Base-by-base conservation (phyloP, 1,140 invertebrate genomes). In the Ptiloglossa arizonensis region DNA sequence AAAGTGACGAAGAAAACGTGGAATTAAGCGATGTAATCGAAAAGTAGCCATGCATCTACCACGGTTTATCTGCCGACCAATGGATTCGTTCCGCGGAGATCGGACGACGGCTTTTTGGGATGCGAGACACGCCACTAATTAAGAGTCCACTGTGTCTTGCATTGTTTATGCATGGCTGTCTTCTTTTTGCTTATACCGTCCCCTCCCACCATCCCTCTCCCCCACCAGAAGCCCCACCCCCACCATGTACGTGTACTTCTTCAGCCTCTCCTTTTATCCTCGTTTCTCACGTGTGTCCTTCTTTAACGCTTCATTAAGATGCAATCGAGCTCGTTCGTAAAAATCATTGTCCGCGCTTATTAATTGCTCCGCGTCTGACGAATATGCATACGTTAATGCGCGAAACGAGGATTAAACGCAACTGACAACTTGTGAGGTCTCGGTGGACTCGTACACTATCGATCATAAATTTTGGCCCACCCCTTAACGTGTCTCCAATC, bases 101-200 rank as follows among this genome's bases (percentile, higher is more conserved):
- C 52, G 63, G 48, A n/a, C 48, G 62, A 52, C 11, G 27, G 35
- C 27, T 22, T 50, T 35, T 32, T 27, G 32, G 48, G 35, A 74
- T 29, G 19, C 48, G 19, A 73, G 60, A 38, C 71, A 54, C 46
- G 62, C 35, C 50, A 29, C 72, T 74, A 74, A 74, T 74, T 74
- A 74, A 74, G 62, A 54, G 71, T 66, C 71, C 24, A 67, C 72
- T 67, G 48, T 75, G 63, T 67, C 63, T 44, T 29, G 72, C 72
- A 75, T 75, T 75, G 63, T 75, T 75, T 75, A 75, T 75, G 72
- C 72, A 75, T n/a, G 52, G 27, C 13, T 41, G 22, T 46, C 38
- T 4, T 74, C 50, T 44, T 75, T 57, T 67, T 75, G 9, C 38
- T 67, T n/a, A n/a, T n/a, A n/a, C 24, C 19, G 15, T 24, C 50